Conservation (phyloP, 2,888 invertebrate genomes). For the Bhutanitis thaidina region DNA sequence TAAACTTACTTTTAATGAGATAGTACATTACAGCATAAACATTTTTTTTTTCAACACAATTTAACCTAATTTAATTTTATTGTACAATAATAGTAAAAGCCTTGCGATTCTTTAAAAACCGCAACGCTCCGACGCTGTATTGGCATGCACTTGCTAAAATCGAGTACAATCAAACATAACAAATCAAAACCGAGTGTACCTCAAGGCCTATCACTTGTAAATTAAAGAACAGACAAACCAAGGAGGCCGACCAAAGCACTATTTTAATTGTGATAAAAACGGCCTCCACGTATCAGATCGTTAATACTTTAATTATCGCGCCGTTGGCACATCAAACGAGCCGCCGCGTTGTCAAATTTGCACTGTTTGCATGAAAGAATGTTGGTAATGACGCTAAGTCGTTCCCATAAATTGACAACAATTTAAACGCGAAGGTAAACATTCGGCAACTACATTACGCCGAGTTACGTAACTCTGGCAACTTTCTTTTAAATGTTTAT, state of each 20-base stretch:
- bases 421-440: conserved; percentile 13
- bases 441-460: not conserved
- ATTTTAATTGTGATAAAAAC: conserved; percentile 63
- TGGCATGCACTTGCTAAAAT: conserved; percentile 50
- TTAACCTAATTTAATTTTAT: too few relatives aligned
- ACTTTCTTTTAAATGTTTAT: conserved; percentile 9
- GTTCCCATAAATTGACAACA: conserved; percentile 26
- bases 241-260: conserved; percentile 55
- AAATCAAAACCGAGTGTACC: too few relatives aligned
- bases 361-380: conserved; percentile 27
- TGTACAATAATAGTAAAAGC: too few relatives aligned
- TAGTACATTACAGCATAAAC: too few relatives aligned
- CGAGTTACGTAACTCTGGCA: not conserved
- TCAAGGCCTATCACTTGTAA: conserved; percentile 55
- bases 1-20: too few relatives aligned
- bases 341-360: conserved; percentile 45
- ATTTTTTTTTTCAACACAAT: too few relatives aligned
- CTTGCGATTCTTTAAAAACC: too few relatives aligned
- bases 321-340: conserved; percentile 56
- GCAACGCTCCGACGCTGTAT: conserved; percentile 36
- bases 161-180: conserved; percentile 35
- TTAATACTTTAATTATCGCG: conserved; percentile 65
- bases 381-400: conserved; percentile 35
- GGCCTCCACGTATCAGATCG: conserved; percentile 47
- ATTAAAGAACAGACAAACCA: conserved; percentile 39